Base-by-base conservation (phyloP, 2,797 vertebrate genomes). In the Chaunax sp. region DNA sequence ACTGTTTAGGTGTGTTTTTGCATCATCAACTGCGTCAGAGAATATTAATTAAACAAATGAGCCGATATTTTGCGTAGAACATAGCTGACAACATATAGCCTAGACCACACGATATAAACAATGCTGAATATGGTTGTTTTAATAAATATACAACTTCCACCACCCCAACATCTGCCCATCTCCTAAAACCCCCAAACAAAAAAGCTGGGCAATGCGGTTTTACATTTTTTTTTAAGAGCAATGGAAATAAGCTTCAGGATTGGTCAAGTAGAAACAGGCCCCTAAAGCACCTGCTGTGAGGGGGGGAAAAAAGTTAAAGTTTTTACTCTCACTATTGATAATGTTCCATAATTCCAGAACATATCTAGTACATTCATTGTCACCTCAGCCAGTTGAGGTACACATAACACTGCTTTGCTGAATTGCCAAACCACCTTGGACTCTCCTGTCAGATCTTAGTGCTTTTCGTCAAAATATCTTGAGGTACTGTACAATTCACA, bases 401-500 rank as follows among this genome's bases (percentile, higher is more conserved):
- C 95, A 84, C 68, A 72, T 73, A 80, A 82, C 81, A 71, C 79
- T 95, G 96, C 93, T 94, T 92, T 92, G 93, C 95, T 93, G 93
- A 94, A 86, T 60, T 64, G 55, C 74, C 64, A 73, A 76, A 83
- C 64, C 65, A 15, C 71, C 45, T 49, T 52, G 46, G 77, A 85
- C 76, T 93, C 93, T 95, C 91, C 94, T 92, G 95, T 95, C 94
- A 94, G 93, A 94, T 95, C 94, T 93, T 95, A 96, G 95, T 97
- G 96, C 96, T 91, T 95, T 95, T 94, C 94, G 92, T 95, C 90
- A 93, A 95, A 93, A 95, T 94, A 94, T 96, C 96, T 95, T 95
- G 95, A 97, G 95, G 96, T 96, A 96, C 96, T 96, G 93, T 96
- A 97, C 96, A 97, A 96, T 96, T 97, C 95, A 96, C 96, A 96